Conservation (phyloP, 2,113 vertebrate genomes). For the Chlorodrepanis virens region DNA sequence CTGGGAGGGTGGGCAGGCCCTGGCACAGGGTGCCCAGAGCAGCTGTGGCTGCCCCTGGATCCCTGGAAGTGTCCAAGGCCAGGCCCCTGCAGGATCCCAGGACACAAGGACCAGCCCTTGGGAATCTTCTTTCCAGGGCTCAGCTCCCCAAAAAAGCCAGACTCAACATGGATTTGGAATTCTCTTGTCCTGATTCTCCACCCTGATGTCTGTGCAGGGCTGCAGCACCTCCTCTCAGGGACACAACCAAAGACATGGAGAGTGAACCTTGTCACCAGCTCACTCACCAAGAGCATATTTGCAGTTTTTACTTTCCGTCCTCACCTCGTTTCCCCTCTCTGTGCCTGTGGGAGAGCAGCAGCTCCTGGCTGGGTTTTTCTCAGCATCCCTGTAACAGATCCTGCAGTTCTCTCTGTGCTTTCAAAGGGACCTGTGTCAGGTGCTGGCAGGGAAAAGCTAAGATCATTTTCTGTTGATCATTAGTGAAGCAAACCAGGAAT, state of each 20-base stretch:
- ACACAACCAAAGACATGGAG: background rate
- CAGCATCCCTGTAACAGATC: background rate
- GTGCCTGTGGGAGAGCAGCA: background rate
- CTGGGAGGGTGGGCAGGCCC: rapidly evolving
- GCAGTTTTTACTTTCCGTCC: background rate
- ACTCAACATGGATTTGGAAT: background rate
- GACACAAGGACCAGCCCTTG: background rate
- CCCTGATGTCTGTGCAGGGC: background rate
- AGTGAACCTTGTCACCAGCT: background rate
- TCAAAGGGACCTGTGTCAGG: background rate
- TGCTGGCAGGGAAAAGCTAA: background rate
- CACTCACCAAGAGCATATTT: rapidly evolving
- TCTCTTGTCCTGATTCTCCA: background rate
- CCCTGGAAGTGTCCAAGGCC: background rate
- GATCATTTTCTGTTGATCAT: background rate
- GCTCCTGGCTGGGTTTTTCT: background rate
- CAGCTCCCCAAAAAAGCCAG: background rate
- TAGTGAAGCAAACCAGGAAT: background rate
- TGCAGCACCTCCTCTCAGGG: background rate
- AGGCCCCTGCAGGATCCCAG: background rate
- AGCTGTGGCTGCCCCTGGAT: background rate
- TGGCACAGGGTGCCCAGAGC: background rate
- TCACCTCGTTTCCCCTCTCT: background rate
- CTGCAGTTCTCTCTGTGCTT: background rate
- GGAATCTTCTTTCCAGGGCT: background rate